Conservation (phyloP, 2,888 invertebrate genomes). For the Brachycybe producta region DNA sequence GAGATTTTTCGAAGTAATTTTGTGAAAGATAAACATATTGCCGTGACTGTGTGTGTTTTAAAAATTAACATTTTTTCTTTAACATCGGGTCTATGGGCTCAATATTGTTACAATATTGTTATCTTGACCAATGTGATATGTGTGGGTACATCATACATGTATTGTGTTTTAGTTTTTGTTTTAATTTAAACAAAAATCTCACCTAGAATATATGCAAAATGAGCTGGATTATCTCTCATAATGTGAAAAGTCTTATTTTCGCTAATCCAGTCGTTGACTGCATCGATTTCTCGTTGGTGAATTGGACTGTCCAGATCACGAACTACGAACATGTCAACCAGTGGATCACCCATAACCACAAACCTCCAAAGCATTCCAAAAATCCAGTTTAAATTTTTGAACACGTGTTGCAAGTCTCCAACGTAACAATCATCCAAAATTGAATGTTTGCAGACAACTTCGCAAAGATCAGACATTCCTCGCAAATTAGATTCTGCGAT, state of each 20-base stretch:
- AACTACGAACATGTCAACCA: conserved; percentile 15
- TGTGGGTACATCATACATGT: background rate
- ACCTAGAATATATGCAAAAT: conserved; percentile 11
- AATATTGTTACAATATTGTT: background rate
- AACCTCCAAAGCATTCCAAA: conserved; percentile 17
- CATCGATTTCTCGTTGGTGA: conserved; percentile 18
- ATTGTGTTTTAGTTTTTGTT: background rate
- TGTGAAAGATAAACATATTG: too few species aligned
- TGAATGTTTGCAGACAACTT: conserved; percentile 3
- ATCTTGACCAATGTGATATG: background rate
- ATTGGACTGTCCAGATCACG: conserved; percentile 18
- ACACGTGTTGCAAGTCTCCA: background rate
- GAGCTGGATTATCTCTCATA: conserved; percentile 18
- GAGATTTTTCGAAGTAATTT: too few species aligned
- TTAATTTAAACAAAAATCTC: background rate
- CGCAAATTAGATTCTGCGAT: background rate
- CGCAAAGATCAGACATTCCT: conserved; percentile 2
- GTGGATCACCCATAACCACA: conserved; percentile 16
- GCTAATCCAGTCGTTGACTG: conserved; percentile 16
- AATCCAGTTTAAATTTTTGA: background rate
- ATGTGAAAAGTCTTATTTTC: conserved; percentile 17
- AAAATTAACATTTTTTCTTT: too few species aligned
- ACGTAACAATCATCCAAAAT: conserved; percentile 12
- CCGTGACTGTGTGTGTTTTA: too few species aligned
- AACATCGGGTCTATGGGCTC: too few species aligned